Evolutionary conservation across 2,888 invertebrate genomes (phyloP).

Genomic region (Lymantria monacha): DNA sequence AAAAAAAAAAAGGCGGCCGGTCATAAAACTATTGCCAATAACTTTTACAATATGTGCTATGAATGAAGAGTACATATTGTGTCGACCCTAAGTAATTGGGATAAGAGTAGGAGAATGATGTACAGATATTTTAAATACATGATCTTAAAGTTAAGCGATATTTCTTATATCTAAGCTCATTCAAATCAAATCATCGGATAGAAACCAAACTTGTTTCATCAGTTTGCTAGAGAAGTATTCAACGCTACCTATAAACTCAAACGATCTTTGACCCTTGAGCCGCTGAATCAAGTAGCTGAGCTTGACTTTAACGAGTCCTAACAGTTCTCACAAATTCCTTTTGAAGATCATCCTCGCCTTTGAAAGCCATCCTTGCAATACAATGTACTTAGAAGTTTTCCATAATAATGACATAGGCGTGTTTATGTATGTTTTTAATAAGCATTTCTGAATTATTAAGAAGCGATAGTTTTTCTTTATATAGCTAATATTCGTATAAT

Average conservation of each 20-base stretch:
- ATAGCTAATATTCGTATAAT: no score
- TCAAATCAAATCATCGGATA: neutral
- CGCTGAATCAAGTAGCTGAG: slow-evolving; percentile 4
- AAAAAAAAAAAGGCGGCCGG: no score
- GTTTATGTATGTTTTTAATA: neutral
- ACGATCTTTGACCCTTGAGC: slow-evolving; percentile 3
- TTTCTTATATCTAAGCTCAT: no score
- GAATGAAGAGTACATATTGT: no score
- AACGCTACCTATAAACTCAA: neutral
- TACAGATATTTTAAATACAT: no score
- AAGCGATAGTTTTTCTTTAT: no score
- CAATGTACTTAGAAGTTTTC: neutral
- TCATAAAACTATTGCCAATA: no score
- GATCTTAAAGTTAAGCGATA: no score
- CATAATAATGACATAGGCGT: neutral
- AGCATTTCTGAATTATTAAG: no score
- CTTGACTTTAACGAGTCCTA: slow-evolving; percentile 4
- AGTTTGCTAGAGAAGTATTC: neutral
- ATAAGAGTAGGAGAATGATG: no score
- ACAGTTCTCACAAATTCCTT: slow-evolving; percentile 9
- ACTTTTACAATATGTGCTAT: no score
- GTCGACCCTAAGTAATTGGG: no score
- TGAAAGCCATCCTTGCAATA: neutral
- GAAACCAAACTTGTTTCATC: neutral
- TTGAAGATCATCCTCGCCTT: slow-evolving; percentile 3